Evolutionary conservation across 1,140 invertebrate genomes (phyloP).

Genomic region (Drosophila santomea): DNA sequence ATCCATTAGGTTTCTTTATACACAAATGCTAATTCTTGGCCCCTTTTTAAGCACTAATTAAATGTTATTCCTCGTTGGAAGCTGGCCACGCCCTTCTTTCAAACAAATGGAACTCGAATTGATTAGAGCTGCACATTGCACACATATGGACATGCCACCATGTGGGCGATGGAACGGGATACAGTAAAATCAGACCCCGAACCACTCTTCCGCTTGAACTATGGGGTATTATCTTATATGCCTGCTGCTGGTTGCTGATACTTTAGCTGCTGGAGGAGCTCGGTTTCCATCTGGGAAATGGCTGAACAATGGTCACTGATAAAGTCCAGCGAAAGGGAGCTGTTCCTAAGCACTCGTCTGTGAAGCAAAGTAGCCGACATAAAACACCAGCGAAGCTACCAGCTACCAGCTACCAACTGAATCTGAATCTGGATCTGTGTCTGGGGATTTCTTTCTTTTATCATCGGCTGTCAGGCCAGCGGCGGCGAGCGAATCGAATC

Average conservation of each 20-base stretch:
- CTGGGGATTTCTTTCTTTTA: conserved; percentile 56
- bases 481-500: conserved; percentile 35
- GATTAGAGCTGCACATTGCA: background rate
- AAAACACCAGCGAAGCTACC: conserved; percentile 12
- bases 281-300: conserved; percentile 47
- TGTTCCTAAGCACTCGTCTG: conserved; percentile 42
- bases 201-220: conserved; percentile 21
- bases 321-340: conserved; percentile 40
- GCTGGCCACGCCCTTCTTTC: background rate
- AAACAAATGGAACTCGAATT: background rate
- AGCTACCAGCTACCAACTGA: background rate
- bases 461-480: conserved; percentile 31
- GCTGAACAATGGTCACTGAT: conserved; percentile 59
- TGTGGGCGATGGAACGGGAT: conserved; percentile 6
- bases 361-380: conserved; percentile 68
- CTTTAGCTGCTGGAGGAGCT: conserved; percentile 13
- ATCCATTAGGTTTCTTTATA: too few relatives aligned
- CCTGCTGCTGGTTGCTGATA: conserved; percentile 9
- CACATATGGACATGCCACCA: conserved; percentile 1
- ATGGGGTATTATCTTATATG: conserved; percentile 25
- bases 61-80: background rate
- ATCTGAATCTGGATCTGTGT: conserved; percentile 6
- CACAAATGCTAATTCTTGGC: background rate
- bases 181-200: background rate
- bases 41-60: background rate